These are phyloP conservation scores for Tryphoninae sp. DNA, from an alignment of 2,888 invertebrate genomes.

Conservation along the genomic window DNA sequence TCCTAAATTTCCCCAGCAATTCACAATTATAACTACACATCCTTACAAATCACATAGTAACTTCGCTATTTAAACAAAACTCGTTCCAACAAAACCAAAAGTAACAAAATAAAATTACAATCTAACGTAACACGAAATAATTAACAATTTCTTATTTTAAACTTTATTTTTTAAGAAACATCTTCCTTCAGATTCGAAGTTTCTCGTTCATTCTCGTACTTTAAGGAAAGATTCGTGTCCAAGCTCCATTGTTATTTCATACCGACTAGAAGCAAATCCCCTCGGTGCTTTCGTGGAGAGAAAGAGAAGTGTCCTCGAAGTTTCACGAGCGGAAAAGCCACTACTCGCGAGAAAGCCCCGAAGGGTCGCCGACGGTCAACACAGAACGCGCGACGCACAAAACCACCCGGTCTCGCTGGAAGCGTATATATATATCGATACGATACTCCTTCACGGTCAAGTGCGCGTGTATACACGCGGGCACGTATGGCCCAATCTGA, in stretches of 20 bases:
- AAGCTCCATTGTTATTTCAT: not conserved
- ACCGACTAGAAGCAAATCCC: slow-evolving; percentile 4
- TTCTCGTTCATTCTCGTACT: not conserved
- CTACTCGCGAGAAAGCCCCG: slow-evolving; percentile 21
- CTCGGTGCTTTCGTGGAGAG: slow-evolving; percentile 1
- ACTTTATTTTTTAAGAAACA: not conserved
- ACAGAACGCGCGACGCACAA: not conserved
- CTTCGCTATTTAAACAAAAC: not conserved
- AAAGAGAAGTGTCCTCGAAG: slow-evolving; percentile 26
- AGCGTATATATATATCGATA: not conserved
- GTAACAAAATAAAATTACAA: not conserved
- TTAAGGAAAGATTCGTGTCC: slow-evolving; percentile 14
- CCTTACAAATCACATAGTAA: not conserved
- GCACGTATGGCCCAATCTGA: slow-evolving; percentile 44
- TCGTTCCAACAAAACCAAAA: not conserved
- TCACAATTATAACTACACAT: not conserved
- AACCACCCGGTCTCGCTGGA: too few species aligned
- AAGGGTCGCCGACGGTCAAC: slow-evolving; percentile 46
- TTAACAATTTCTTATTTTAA: not conserved
- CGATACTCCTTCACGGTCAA: slow-evolving; percentile 51
- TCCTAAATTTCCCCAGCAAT: slow-evolving; percentile 8
- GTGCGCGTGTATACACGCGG: slow-evolving; percentile 6
- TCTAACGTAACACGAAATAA: not conserved
- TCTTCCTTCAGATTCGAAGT: not conserved
- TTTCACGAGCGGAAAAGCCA: slow-evolving; percentile 5